Conservation (phyloP, 2,888 invertebrate species). For the Acanthococcus lagerstroemiae region DNA sequence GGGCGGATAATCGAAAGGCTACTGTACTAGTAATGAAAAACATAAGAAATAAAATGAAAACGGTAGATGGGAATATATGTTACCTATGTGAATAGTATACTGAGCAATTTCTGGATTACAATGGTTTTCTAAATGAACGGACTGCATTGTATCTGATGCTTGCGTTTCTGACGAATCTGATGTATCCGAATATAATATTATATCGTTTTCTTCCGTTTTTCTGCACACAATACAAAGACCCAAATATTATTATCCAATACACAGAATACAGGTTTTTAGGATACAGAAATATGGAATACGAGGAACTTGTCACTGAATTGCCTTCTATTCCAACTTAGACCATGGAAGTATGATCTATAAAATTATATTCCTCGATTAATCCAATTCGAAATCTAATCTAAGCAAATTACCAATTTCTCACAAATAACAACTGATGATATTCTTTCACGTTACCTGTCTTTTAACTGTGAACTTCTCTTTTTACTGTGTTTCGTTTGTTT, state of each 20-base stretch:
- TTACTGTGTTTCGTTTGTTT: conserved; percentile 21
- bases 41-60: too few species aligned
- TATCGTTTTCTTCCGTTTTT: conserved; percentile 14
- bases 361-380: too few species aligned
- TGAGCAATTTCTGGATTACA: conserved; percentile 26
- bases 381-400: neutral
- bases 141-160: neutral
- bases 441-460: conserved; percentile 14
- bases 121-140: conserved; percentile 6
- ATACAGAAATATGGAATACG: too few species aligned
- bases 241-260: too few species aligned
- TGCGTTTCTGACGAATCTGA: conserved; percentile 21
- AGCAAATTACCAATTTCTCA: neutral
- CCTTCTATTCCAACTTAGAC: too few species aligned
- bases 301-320: too few species aligned
- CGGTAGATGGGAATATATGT: neutral
- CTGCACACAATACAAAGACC: too few species aligned
- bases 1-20: too few species aligned
- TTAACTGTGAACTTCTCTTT: conserved; percentile 4
- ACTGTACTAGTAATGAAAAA: too few species aligned
- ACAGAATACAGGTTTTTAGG: too few species aligned
- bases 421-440: neutral
- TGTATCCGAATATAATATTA: conserved; percentile 6
- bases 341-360: too few species aligned
- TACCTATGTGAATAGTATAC: conserved; percentile 17